Percentiles rank a stretch among this genome's conserved stretches.
These are phyloP conservation scores for Sinocyclocheilus anophthalmus DNA, from an alignment of 2,113 vertebrate species.

Conservation along the genomic window DNA sequence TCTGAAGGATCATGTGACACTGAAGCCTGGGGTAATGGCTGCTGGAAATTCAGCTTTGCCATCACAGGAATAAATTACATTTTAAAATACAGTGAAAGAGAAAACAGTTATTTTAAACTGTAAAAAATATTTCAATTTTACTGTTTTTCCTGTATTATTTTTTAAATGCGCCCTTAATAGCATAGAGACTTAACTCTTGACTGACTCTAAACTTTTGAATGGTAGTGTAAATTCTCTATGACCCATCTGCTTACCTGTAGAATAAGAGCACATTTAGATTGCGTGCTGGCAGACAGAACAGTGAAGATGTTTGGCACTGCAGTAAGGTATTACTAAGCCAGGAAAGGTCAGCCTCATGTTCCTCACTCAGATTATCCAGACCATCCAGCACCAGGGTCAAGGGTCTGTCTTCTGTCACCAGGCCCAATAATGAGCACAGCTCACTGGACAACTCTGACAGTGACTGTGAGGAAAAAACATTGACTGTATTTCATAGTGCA, in stretches of 20 bases:
- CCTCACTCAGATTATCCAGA: slow-evolving; percentile 70
- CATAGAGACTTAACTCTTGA: background rate
- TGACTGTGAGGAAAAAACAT: slow-evolving; percentile 55
- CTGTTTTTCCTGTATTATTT: background rate
- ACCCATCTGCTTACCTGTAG: slow-evolving; percentile 59
- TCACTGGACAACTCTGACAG: slow-evolving; percentile 67
- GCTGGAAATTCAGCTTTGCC: background rate
- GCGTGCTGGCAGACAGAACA: slow-evolving; percentile 65
- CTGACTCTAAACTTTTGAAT: background rate
- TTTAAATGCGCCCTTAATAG: background rate
- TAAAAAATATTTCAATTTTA: no score
- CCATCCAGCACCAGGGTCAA: slow-evolving; percentile 71
- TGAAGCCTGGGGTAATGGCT: background rate
- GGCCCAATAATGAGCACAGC: slow-evolving; percentile 67
- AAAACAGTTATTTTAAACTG: no score
- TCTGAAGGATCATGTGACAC: background rate
- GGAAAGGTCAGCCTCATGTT: slow-evolving; percentile 66
- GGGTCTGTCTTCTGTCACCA: slow-evolving; percentile 58
- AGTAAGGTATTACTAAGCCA: slow-evolving; percentile 67
- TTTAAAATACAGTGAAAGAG: no score
- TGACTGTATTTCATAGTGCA: background rate
- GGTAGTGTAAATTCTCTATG: background rate
- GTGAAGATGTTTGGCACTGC: slow-evolving; percentile 60
- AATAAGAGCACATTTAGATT: slow-evolving; percentile 54
- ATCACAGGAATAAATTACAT: no score